Base-by-base conservation (phyloP, 2,888 invertebrate species). In the Nipponacmea schrenckii region DNA sequence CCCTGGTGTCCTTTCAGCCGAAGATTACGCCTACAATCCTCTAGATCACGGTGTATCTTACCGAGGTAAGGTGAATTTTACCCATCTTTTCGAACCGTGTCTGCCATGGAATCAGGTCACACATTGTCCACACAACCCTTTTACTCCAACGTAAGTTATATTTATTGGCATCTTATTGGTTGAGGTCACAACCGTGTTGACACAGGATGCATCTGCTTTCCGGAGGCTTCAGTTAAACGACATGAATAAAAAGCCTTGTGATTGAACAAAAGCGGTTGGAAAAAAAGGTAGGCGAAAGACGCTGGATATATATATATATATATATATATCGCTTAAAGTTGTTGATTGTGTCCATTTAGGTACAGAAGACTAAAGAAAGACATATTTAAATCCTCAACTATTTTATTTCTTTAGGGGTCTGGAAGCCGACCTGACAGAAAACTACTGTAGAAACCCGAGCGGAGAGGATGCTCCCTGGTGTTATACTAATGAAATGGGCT, bases 381-480 rank as follows among this genome's bases (percentile, higher is more conserved):
- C 39, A 10, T 39, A 39, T 8, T 10, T 39, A 39, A 39, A 8
- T 39, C 10, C 39, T 10, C 8, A 39, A 39, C 39, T 10, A 10
- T 39, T 39, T 5, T 39, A 5, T 39, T 39, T 39, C 39, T 10
- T 7, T 68, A 62, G 45, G 62, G 56, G 20, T 44, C 5, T 62
- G n/a, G n/a, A 67, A 12, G 76, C 79, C 24, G 77, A 74, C n/a
- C 69, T 83, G 17, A 72, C 76, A 12, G 70, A 64, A 0, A 82
- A 82, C 44, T 80, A 74, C 67, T 82, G 81, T 69, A 76, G 83
- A 15, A 80, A 80, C 67, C 81, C 83, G 26, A 81, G 80, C 26
- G 72, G 78, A 63, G 81, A 81, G 12, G 65, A 76, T 12, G 65
- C 69, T 15, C 82, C 83, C 4, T 83, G 82, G 82, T 83, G 83